Evolutionary conservation across 2,888 invertebrate genomes (phyloP), one percentile per base, ranked within the genome.

Genomic region (Tiliacea aurago): DNA sequence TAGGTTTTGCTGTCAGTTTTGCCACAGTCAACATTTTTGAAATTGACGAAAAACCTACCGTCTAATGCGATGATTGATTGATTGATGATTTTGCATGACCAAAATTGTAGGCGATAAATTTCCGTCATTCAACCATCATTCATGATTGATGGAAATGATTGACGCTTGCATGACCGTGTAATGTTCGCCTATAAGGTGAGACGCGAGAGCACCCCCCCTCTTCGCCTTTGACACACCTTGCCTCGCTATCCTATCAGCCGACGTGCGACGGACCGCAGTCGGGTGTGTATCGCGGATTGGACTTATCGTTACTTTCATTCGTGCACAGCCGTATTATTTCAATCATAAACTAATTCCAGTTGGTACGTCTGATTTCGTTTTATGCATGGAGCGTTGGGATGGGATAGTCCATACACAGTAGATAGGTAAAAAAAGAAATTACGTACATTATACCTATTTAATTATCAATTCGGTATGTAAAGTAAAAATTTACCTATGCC

Each of bases 391-490:
- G 51, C 64, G 64, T 64, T 64, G 51, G 65, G 65, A 4, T 66
- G 55, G 53, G n/a, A n/a, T n/a, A n/a, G n/a, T n/a, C n/a, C n/a
- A n/a, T 66, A 55, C 41, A 65, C 41, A 65, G 55, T 66, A 66
- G 55, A 66, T 66, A 55, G 28, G 66, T 66, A n/a, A 66, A 66
- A 66, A 64, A 66, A 53, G 5, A 66, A 64, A 37, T 37, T 65
- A 41, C 10, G 66, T 55, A 55, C 51, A 53, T 53, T 53, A 53
- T 53, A 65, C 43, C 1, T 66, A 66, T 20, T 51, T 28, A 66
- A 66, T 66, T 66, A 66, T 66, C 66, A 66, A 55, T 67, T 45
- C n/a, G n/a, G n/a, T n/a, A n/a, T n/a, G n/a, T n/a, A n/a, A n/a
- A n/a, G n/a, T n/a, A n/a, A n/a, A n/a, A n/a, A n/a, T n/a, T n/a